Base-by-base conservation (phyloP, 2,113 vertebrate genomes). In the Scolopax mira region DNA sequence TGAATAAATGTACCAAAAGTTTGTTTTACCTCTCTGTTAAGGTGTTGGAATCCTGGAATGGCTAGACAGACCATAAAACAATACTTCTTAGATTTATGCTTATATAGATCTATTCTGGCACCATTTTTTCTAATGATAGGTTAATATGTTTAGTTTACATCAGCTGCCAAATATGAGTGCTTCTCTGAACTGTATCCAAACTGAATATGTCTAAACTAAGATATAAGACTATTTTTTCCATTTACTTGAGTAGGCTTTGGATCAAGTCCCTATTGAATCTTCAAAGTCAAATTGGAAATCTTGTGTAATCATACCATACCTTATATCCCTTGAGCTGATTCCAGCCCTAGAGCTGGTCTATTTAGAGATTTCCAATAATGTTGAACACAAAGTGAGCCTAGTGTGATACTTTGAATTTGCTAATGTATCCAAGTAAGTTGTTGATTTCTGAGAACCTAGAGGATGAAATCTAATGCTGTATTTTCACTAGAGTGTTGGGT, bases 101-200 rank as follows among this genome's bases (percentile, higher is more conserved):
- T 90, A 52, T 85, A 88, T 58, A 88, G 85, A 84, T 67, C 48
- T 77, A 37, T 85, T 85, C 48, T 93, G 90, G 85, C 42, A 86
- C 35, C 6, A 64, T 79, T 88, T 72, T 82, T 48, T 19, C 67
- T 81, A 86, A 92, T 83, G 85, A 77, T 85, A 75, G 57, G 65
- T 88, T 96, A 96, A 90, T 93, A 48, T 84, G n/a, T 91, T 91
- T 94, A 55, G 39, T 90, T 96, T 92, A 41, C 15, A 57, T 88
- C 52, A 93, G 14, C 39, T 91, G 93, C 94, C 92, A 94, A 96
- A 55, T 64, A 78, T 3, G 1, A 91, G 60, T 61, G 83, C 65
- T 90, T 86, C 48, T 96, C 77, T 96, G 85, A 96, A 96, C 85
- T 72, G 4, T 57, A 81, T 89, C 88, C 92, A 96, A 65, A 75